Evolutionary conservation across 2,888 invertebrate species (phyloP), one percentile per base, ranked within the genome.

Genomic region (Ceriagrion tenellum): DNA sequence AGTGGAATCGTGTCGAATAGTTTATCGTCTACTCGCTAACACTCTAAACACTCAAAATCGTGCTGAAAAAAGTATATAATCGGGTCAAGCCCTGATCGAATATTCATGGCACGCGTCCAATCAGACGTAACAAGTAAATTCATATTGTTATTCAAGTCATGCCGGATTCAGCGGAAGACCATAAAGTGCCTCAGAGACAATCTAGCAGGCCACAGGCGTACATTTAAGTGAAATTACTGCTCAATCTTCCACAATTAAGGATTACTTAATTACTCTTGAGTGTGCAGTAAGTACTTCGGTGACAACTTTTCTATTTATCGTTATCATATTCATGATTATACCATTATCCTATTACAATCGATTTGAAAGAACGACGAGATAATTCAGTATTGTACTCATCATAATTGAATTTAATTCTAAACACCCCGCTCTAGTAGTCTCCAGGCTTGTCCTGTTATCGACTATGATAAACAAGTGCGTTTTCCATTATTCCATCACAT

Each of bases 111-210:
- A 69, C 69, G 63, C 26, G 40, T 40, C 93, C 93, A 63, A 74
- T 47, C 69, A 47, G 93, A 69, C 55, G 81, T 81, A 93, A 93
- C 63, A 93, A 93, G 93, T 93, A 93, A 69, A 93, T 93, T 74
- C 93, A 55, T 47, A 93, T 93, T 93, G 47, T 93, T 93, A 93
- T 93, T 93, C 93, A 74, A 69, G 93, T 93, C 93, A 93, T 93
- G 93, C 93, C 93, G 74, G 93, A 69, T 26, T 69, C 63, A 69
- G 69, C 69, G 93, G 93, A 91, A 93, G 93, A 93, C 69, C 69
- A 69, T 47, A 13, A 69, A 74, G 74, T 93, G 74, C 59, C 63
- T 63, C 35, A 63, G 91, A 91, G 63, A 91, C 91, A 63, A 91
- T 63, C 35, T 91, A 93, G 93, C 30, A 81, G 93, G 74, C 35